These are phyloP conservation scores for Bombus turneri DNA, from an alignment of 1,140 invertebrate species.

Conservation along the genomic window DNA sequence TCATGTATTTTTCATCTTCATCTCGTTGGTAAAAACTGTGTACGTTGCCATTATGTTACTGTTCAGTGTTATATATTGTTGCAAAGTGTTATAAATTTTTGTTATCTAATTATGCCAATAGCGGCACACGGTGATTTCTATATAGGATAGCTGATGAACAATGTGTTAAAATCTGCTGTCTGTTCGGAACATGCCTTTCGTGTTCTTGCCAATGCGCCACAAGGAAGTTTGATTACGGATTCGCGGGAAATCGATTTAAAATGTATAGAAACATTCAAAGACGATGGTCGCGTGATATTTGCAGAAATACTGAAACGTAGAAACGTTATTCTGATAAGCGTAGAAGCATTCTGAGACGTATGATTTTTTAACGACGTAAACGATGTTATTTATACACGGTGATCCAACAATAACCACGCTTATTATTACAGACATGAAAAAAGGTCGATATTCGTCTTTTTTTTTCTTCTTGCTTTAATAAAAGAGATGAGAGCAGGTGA, in stretches of 20 bases:
- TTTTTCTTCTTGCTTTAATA: not conserved
- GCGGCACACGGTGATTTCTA: not conserved
- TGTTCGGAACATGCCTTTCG: not conserved
- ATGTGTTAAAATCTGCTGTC: not conserved
- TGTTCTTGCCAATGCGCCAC: not conserved
- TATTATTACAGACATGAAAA: not conserved
- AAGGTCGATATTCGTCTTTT: not conserved
- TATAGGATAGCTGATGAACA: not conserved
- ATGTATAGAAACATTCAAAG: not conserved
- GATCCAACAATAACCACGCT: not conserved
- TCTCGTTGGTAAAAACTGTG: not conserved
- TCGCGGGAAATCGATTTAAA: slow-evolving; percentile 33
- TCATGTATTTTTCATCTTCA: too few relatives aligned
- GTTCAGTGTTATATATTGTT: too few relatives aligned
- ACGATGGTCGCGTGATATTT: not conserved
- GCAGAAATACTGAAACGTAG: not conserved
- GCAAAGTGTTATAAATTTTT: not conserved
- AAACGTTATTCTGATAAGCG: not conserved
- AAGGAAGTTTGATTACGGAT: not conserved
- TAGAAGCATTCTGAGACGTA: too few relatives aligned
- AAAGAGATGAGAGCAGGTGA: not conserved
- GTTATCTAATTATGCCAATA: not conserved
- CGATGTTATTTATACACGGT: not conserved
- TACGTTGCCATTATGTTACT: too few relatives aligned
- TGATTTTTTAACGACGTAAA: not conserved